These are phyloP conservation scores for Theocolax elegans DNA, from an alignment of 1,140 invertebrate species.

Conservation along the genomic window DNA sequence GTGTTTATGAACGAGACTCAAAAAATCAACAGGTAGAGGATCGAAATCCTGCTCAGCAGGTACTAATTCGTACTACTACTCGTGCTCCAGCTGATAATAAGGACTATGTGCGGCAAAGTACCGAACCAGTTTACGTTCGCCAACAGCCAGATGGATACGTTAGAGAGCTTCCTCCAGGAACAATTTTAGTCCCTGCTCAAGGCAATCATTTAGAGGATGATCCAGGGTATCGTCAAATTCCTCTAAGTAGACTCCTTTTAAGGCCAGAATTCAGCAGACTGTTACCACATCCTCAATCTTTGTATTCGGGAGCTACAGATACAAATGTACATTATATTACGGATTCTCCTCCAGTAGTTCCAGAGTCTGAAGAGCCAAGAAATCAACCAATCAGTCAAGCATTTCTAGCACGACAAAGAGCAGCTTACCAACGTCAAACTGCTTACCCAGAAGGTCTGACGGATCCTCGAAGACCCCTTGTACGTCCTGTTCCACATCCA, in stretches of 20 bases:
- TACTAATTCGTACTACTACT: constrained; percentile 51
- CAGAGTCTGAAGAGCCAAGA: constrained; percentile 50
- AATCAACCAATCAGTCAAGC: constrained; percentile 49
- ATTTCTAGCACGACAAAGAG: constrained; percentile 49
- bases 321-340: constrained; percentile 60
- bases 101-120: constrained; percentile 54
- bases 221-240: constrained; percentile 51
- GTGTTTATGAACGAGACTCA: constrained; percentile 47
- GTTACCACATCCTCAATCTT: constrained; percentile 50
- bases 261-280: constrained; percentile 42
- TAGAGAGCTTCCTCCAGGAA: constrained; percentile 51
- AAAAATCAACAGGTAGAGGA: constrained; percentile 55
- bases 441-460: constrained; percentile 47
- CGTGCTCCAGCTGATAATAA: constrained; percentile 45
- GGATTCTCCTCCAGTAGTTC: constrained; percentile 48
- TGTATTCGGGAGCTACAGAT: constrained; percentile 57
- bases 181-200: constrained; percentile 51
- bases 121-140: constrained; percentile 58
- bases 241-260: constrained; percentile 54
- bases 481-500: constrained; percentile 47
- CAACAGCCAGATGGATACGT: constrained; percentile 55
- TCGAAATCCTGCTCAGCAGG: constrained; percentile 52
- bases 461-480: constrained; percentile 46
- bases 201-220: constrained; percentile 54
- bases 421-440: constrained; percentile 50